Evolutionary conservation across 2,888 invertebrate species (phyloP), one percentile per base, ranked within the genome.

Genomic region (Acronicta aceris): DNA sequence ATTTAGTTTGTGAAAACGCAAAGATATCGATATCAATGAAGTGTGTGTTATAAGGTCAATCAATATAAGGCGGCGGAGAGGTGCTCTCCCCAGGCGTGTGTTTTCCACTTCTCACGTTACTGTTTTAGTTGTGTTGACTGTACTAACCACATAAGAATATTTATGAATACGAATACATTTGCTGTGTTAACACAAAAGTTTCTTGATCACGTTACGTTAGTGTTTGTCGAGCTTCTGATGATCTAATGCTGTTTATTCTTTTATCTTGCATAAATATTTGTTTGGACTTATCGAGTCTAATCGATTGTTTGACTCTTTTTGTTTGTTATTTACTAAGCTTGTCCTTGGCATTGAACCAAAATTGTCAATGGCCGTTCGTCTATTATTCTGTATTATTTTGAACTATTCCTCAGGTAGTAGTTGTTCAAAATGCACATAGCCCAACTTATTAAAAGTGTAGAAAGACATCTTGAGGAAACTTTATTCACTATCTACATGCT

Each of bases 381-480:
- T 40, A 30, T 59, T 60, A 58, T 75, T 64, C 62, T 65, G 49
- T 71, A 59, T 64, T 60, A 56, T 54, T 52, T 53, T 45, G 15
- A 48, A 61, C n/a, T n/a, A 43, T 21, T 10, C 21, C 21, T 21
- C 2, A 21, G 4, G 21, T 21, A 21, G 4, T 21, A 21, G 21
- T 21, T 21, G 21, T 3, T 21, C 21, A 21, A 21, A 21, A 21
- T 21, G 21, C 21, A 21, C 21, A 21, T 21, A 4, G 4, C 21
- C 21, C 21, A 21, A 4, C 21, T 21, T 4, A 21, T 21, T 21
- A 21, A 21, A 21, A 21, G 21, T 21, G 21, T 3, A 21, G 21
- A 21, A 21, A 21, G 21, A 21, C 21, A 21, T 21, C 21, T 2
- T 21, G 21, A 21, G 21, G 21, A 21, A 21, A 21, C 21, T 21